Conservation (phyloP, 2,888 invertebrate genomes). For the Lamellibrachia satsuma region DNA sequence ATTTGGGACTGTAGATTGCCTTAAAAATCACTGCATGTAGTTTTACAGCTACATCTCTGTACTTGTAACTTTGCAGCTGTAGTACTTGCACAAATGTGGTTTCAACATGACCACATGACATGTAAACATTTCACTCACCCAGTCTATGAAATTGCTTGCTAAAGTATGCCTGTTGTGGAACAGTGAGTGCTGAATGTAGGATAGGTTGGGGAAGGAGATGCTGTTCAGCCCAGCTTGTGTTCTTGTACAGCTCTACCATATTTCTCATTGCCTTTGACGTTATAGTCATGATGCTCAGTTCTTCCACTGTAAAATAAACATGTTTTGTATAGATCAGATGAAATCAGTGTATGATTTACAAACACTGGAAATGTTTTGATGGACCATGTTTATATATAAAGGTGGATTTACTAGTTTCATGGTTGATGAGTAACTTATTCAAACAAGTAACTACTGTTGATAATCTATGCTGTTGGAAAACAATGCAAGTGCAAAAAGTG, state of each 20-base stretch:
- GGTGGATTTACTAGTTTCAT: not conserved
- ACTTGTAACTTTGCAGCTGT: not conserved
- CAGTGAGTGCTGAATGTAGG: conserved; percentile 45
- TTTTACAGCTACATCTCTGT: not conserved
- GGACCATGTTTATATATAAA: not conserved
- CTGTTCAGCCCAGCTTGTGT: conserved; percentile 48
- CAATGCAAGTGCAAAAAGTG: not conserved
- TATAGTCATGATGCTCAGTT: conserved; percentile 61
- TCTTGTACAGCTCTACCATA: conserved; percentile 57
- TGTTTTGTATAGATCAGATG: not conserved
- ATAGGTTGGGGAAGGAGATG: conserved; percentile 46
- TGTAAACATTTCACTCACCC: conserved; percentile 47
- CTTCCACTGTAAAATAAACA: conserved; percentile 54
- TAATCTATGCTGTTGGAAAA: not conserved
- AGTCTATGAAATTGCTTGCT: conserved; percentile 52
- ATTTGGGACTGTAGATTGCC: too few species aligned
- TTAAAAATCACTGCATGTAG: too few species aligned
- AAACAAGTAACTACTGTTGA: not conserved
- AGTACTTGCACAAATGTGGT: not conserved
- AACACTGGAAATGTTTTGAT: not conserved
- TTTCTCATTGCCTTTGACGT: conserved; percentile 62
- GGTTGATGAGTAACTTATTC: not conserved
- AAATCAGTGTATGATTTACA: not conserved
- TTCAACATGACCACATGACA: conserved; percentile 17
- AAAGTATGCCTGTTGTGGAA: conserved; percentile 50